Percentiles rank a stretch among this genome's conserved stretches.
Conservation (phyloP, 1,140 invertebrate species). For the Drosophila lacertosa region DNA sequence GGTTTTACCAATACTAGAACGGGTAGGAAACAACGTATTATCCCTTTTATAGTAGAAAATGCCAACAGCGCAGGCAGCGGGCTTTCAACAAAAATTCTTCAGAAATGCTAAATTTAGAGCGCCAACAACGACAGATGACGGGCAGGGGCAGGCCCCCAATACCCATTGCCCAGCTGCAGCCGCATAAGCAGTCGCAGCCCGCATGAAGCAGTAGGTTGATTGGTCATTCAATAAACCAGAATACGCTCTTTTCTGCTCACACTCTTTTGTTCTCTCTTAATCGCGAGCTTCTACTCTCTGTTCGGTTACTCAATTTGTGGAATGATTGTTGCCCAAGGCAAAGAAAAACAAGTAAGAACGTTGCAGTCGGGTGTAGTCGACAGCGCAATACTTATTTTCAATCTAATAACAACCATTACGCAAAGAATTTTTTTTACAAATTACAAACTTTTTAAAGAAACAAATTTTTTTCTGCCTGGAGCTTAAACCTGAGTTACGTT, state of each 20-base stretch:
- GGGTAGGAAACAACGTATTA: conserved; percentile 60
- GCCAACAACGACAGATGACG: conserved; percentile 23
- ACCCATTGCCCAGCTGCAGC: conserved; percentile 17
- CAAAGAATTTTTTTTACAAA: no score
- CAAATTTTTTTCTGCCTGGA: no score
- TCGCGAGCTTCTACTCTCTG: conserved; percentile 11
- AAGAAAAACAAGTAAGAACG: no score
- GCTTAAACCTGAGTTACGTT: no score
- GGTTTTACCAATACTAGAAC: conserved; percentile 20
- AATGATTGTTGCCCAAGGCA: conserved; percentile 48
- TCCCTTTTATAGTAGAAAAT: conserved; percentile 79
- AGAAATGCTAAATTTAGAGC: conserved; percentile 81
- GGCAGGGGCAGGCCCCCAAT: conserved; percentile 33
- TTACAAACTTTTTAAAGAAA: no score
- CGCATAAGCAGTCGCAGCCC: conserved; percentile 22
- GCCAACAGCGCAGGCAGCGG: conserved; percentile 64
- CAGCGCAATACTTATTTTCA: neutral
- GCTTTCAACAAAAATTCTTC: conserved; percentile 60
- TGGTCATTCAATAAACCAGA: conserved; percentile 71
- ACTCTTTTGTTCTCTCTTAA: conserved; percentile 2
- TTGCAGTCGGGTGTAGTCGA: conserved; percentile 36
- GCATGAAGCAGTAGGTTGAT: conserved; percentile 77
- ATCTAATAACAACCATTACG: no score
- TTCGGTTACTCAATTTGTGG: conserved; percentile 68
- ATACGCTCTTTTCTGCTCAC: conserved; percentile 31